phyloP scores from a whole-genome alignment of 2,113 vertebrate genomes.

The Xenopus borealis region DNA sequence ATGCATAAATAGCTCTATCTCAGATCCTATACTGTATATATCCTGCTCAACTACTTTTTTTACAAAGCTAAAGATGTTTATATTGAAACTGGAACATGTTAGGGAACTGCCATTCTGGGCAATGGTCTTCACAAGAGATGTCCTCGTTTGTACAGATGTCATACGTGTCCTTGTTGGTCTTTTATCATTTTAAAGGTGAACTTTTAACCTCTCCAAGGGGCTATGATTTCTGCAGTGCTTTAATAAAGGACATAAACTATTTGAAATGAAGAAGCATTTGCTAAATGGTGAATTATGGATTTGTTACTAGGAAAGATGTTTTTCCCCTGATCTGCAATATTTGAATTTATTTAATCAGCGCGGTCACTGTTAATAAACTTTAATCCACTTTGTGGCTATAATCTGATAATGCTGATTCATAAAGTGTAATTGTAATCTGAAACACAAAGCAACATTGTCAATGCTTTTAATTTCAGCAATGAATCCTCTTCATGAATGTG shows the following conservation, averaged over 20 bases:
- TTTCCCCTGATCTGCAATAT: conserved; percentile 53
- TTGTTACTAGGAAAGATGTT: conserved; percentile 46
- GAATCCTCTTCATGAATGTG: conserved; percentile 45
- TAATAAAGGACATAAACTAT: conserved; percentile 39
- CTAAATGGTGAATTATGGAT: conserved; percentile 45
- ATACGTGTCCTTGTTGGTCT: conserved; percentile 2
- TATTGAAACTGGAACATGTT: background rate
- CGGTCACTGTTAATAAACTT: conserved; percentile 54
- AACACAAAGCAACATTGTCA: conserved; percentile 49
- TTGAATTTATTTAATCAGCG: conserved; percentile 55
- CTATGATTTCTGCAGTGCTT: conserved; percentile 15
- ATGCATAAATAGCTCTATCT: no score
- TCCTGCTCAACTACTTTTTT: no score
- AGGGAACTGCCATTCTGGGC: background rate
- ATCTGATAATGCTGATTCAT: conserved; percentile 67
- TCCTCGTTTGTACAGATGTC: background rate
- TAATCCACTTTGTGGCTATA: conserved; percentile 57
- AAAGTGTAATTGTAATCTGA: conserved; percentile 57
- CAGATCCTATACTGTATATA: no score
- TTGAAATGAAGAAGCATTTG: conserved; percentile 41
- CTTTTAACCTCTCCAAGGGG: conserved; percentile 27
- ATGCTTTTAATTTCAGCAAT: conserved; percentile 56
- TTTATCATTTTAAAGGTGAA: conserved; percentile 36
- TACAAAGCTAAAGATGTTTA: no score
- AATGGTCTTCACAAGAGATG: background rate